Conservation (phyloP, 2,888 invertebrate species). For the Byasa hedistus region DNA sequence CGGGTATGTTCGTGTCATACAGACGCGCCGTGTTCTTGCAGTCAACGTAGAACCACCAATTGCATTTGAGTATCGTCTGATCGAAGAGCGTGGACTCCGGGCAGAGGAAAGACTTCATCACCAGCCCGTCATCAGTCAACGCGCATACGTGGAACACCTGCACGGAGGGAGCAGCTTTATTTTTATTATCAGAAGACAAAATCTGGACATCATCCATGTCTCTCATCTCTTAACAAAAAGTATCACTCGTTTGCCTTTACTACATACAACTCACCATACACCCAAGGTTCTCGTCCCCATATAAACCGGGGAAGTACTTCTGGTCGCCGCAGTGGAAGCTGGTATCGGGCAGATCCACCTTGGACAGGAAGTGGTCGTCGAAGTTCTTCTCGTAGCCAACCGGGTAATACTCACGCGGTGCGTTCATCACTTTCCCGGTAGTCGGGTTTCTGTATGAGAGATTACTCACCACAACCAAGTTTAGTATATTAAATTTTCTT, state of each 20-base stretch:
- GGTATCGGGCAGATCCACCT: conserved; percentile 91
- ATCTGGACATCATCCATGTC: too few species aligned
- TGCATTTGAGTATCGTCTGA: conserved; percentile 93
- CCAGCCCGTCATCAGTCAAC: conserved; percentile 91
- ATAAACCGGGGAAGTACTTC: conserved; percentile 93
- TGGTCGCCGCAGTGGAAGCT: conserved; percentile 92
- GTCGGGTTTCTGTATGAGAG: conserved; percentile 56
- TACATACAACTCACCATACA: conserved; percentile 86
- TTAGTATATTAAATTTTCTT: too few species aligned
- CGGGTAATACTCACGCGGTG: conserved; percentile 93
- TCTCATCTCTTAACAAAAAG: too few species aligned
- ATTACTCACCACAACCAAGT: too few species aligned
- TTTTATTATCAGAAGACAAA: too few species aligned
- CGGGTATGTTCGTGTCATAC: conserved; percentile 94
- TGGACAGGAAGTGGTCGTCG: conserved; percentile 91
- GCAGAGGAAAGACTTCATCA: conserved; percentile 94
- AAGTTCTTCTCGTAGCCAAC: conserved; percentile 93
- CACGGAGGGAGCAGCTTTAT: too few species aligned
- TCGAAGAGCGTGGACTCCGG: conserved; percentile 95
- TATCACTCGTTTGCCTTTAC: too few species aligned
- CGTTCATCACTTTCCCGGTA: conserved; percentile 89
- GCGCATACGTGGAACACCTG: conserved; percentile 30
- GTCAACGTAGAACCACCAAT: conserved; percentile 97
- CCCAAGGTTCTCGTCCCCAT: conserved; percentile 92
- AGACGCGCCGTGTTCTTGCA: conserved; percentile 89